These are phyloP conservation scores for Phoronis australis DNA, from an alignment of 2,888 invertebrate species.

Conservation along the genomic window DNA sequence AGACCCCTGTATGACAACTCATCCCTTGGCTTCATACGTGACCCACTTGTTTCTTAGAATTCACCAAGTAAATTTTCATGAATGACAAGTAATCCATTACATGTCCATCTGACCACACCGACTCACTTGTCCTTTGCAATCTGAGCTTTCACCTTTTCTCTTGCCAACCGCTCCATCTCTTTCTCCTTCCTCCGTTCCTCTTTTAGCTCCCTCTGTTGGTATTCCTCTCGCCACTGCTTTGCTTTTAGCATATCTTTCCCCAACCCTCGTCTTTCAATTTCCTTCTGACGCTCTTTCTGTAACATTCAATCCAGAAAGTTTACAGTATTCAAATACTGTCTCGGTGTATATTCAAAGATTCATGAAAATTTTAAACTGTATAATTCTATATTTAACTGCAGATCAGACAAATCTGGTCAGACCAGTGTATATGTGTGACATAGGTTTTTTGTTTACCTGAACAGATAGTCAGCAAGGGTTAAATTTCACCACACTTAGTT, in stretches of 20 bases:
- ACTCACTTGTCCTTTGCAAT: conserved; percentile 72
- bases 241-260: conserved; percentile 68
- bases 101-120: neutral
- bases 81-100: neutral
- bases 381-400: too few species aligned
- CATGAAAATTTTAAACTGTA: too few species aligned
- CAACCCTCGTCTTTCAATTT: conserved; percentile 68
- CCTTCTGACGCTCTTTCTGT: conserved; percentile 56
- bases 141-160: conserved; percentile 73
- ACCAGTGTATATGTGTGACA: too few species aligned
- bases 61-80: neutral
- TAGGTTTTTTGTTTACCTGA: too few species aligned
- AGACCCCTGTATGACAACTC: too few species aligned
- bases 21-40: too few species aligned
- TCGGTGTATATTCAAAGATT: too few species aligned
- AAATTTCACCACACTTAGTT: too few species aligned
- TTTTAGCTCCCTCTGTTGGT: conserved; percentile 67
- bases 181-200: conserved; percentile 73
- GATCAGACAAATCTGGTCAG: too few species aligned
- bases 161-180: conserved; percentile 67
- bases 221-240: conserved; percentile 70
- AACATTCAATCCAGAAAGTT: conserved; percentile 4
- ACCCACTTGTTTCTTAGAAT: too few species aligned
- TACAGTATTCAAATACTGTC: too few species aligned
- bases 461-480: too few species aligned